A percentile compares a stretch with the other conserved stretches of the same genome.
phyloP scores from a whole-genome alignment of 2,888 invertebrate genomes.

The Diarsia mendica region DNA sequence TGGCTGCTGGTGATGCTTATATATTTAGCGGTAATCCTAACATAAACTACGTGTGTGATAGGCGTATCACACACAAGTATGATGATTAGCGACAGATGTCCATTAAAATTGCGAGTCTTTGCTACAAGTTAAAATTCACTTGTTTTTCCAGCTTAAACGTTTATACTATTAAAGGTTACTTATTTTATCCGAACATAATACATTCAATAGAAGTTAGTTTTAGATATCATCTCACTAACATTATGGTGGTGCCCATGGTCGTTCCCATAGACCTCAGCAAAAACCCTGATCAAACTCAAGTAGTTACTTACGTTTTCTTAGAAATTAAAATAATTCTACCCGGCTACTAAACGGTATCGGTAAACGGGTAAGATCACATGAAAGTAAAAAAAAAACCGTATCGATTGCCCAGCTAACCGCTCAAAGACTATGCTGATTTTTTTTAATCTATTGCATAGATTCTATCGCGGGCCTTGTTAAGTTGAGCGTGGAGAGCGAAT shows the following conservation, averaged over 20 bases:
- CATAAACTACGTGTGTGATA: too few relatives aligned
- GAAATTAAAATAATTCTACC: constrained; percentile 23
- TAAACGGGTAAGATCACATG: constrained; percentile 9
- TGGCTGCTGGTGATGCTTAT: too few relatives aligned
- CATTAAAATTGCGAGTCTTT: too few relatives aligned
- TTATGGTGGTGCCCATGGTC: neutral
- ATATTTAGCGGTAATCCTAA: too few relatives aligned
- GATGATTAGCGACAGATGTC: too few relatives aligned
- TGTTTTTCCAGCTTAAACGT: neutral
- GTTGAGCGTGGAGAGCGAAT: too few relatives aligned
- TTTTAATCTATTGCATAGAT: too few relatives aligned
- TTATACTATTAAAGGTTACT: too few relatives aligned
- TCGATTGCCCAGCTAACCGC: constrained; percentile 4
- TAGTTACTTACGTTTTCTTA: neutral
- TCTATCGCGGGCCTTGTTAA: too few relatives aligned
- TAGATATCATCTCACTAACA: neutral
- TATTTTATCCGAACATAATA: too few relatives aligned
- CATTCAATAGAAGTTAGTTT: too few relatives aligned
- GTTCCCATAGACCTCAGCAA: neutral
- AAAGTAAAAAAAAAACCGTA: constrained; percentile 7
- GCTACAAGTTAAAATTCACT: neutral
- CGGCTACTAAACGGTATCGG: constrained; percentile 10
- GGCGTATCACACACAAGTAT: too few relatives aligned
- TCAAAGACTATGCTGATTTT: constrained; percentile 17
- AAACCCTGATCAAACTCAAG: neutral